Evolutionary conservation across 1,140 invertebrate genomes (phyloP), one percentile per base, ranked within the genome.

Genomic region (Cotesia vestalis): DNA sequence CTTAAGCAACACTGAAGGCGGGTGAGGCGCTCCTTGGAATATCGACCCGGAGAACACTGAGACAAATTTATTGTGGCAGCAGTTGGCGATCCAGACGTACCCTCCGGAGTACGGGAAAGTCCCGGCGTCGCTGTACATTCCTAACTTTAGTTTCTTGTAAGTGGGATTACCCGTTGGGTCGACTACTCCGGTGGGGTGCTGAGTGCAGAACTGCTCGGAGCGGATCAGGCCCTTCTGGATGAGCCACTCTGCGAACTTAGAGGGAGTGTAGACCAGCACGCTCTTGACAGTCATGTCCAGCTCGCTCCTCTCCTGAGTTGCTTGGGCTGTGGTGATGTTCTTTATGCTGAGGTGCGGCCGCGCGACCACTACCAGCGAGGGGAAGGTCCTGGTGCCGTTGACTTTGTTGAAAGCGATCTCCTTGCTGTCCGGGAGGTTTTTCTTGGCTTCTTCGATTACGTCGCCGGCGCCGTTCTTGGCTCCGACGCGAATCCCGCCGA

Each of bases 41-140:
- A 96, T 90, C 0, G 95, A 96, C 20, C 94, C 93, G 73, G 90
- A 91, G 80, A 95, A 96, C 0, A 96, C 93, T 0, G 95, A 96
- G 0, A 95, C 91, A 78, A 93, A 95, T 63, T 91, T 90, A 27
- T 92, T 92, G 0, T 93, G 92, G 80, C 94, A 95, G 81, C 94
- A 96, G 62, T 93, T 92, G 1, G 92, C 92, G 74, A 96, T 94
- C 94, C 94, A 96, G 1, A 96, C 94, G 79, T 96, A 96, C 14
- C 94, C 94, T 11, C 94, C 94, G 1, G 93, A 94, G 81, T 92
- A 94, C 0, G 94, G 94, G 81, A 95, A 95, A 75, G 94, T 94
- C 1, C 91, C 89, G 2, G 91, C 91, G 81, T 96, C 94, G 5
- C 92, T 94, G 79, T 94, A 95, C 90, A 94, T 94, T 40, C 91